Evolutionary conservation across 2,888 invertebrate genomes (phyloP).

Genomic region (Athrips mouffetella): DNA sequence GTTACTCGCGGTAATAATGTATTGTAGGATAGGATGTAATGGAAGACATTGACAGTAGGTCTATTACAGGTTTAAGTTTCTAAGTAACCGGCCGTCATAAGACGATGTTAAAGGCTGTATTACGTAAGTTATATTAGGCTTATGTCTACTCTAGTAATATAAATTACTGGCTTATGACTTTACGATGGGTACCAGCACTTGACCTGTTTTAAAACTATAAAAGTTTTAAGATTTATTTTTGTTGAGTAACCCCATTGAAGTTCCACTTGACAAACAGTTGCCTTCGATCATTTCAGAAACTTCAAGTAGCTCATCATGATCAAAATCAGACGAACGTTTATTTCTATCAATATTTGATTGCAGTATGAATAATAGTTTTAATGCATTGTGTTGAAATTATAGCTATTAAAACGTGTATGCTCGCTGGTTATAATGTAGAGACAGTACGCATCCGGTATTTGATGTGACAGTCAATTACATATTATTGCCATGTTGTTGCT

Average conservation of each 20-base stretch:
- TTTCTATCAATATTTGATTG: background rate
- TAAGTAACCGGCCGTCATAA: constrained; percentile 10
- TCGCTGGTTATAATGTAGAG: constrained; percentile 17
- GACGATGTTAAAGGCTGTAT: constrained; percentile 12
- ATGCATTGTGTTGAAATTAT: constrained; percentile 3
- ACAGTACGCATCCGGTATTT: constrained; percentile 30
- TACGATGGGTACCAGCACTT: constrained; percentile 30
- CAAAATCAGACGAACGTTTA: background rate
- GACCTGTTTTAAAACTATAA: constrained; percentile 31
- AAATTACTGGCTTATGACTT: constrained; percentile 3
- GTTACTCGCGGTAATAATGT: constrained; percentile 27
- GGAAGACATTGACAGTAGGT: constrained; percentile 35
- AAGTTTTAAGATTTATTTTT: constrained; percentile 34
- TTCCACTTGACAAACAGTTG: constrained; percentile 36
- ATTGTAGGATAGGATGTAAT: constrained; percentile 24
- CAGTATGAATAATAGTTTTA: constrained; percentile 9
- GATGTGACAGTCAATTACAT: constrained; percentile 24
- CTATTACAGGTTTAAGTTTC: constrained; percentile 12
- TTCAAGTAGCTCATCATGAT: constrained; percentile 11
- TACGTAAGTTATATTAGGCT: constrained; percentile 3
- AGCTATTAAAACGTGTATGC: background rate
- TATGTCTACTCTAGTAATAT: background rate
- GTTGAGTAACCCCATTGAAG: constrained; percentile 26
- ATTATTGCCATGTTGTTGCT: constrained; percentile 3
- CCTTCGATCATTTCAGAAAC: constrained; percentile 23